Conservation (phyloP, 2,113 vertebrate genomes). For the Thamnaconus septentrionalis region DNA sequence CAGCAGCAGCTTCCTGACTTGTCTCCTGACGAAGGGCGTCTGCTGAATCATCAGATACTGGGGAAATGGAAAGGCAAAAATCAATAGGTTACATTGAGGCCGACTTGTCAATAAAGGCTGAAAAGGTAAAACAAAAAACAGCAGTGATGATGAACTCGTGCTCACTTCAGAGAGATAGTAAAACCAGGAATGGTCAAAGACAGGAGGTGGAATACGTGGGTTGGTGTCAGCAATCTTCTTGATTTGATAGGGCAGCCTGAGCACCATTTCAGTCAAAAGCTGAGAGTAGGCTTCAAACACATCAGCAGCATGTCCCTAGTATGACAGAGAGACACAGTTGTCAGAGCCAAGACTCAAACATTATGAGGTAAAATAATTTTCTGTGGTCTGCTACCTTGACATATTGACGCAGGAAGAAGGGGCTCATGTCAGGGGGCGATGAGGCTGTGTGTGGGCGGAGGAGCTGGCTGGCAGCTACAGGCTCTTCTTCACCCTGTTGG, state of each 20-base stretch:
- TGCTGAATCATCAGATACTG: conserved; percentile 99
- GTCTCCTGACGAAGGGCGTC: conserved; percentile 94
- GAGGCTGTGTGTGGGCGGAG: conserved; percentile 93
- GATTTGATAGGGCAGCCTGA: conserved; percentile 96
- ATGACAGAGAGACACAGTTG: conserved; percentile 9
- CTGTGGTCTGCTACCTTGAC: conserved; percentile 84
- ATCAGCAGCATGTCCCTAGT: conserved; percentile 94
- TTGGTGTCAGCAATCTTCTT: conserved; percentile 98
- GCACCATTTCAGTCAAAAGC: conserved; percentile 97
- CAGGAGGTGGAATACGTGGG: conserved; percentile 90
- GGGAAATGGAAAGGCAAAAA: not conserved
- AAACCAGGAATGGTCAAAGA: conserved; percentile 99
- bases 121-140: conserved; percentile 1
- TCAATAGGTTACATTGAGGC: not conserved
- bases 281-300: conserved; percentile 99
- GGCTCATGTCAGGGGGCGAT: conserved; percentile 98
- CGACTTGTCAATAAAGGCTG: not conserved
- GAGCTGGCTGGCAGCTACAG: conserved; percentile 87
- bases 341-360: not conserved
- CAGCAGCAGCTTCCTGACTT: conserved; percentile 94
- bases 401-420: conserved; percentile 97
- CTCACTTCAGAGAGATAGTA: conserved; percentile 94
- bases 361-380: not conserved
- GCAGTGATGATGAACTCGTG: not conserved
- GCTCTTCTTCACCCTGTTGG: conserved; percentile 95